Evolutionary conservation across 2,888 invertebrate species (phyloP), one percentile per base, ranked within the genome.

Genomic region (Noctua janthe): DNA sequence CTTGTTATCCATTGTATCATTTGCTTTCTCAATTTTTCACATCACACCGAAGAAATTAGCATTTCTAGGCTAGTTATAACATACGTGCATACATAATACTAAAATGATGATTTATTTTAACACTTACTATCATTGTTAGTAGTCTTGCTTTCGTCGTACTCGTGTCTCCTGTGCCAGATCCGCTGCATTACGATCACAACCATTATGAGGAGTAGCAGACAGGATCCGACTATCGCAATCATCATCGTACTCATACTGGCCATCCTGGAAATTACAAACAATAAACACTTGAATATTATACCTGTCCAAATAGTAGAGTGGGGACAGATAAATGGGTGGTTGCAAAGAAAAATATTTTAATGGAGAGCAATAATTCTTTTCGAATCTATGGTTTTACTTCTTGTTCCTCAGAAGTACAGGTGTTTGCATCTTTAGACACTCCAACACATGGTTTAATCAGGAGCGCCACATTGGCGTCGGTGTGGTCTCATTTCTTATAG

Each of bases 201-300:
- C 11, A 94, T 71, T 0, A 92, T 86, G 5, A 96, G 66, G 15
- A 96, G 89, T 0, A 96, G 81, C 2, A 95, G 64, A 0, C 92
- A 93, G 0, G 93, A 78, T 0, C 92, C 92, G 0, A 93, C 94
- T 1, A 93, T 94, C 17, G 94, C 87, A 64, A 95, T 81, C 94
- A 95, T 94, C 1, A 94, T 90, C 71, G 94, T 75, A 83, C 94
- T 92, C 74, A 96, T 81, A 20, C 96, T 92, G 10, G 96, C 96
- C 82, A 96, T 85, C 70, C 96, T 96, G 91, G 1, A 93, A 91
- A 59, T 8, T n/a, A 74, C 49, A 81, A 71, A 29, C 17, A 66
- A 54, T 39, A 8, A 4, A 20, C 47, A 17, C 29, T 8, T 78
- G 11, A 80, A 8, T 5, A 20, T 67, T 76, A 2, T 39, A 23